Base-by-base conservation (phyloP, 1,140 invertebrate genomes). In the Paramacrobiotus metropolitanus region DNA sequence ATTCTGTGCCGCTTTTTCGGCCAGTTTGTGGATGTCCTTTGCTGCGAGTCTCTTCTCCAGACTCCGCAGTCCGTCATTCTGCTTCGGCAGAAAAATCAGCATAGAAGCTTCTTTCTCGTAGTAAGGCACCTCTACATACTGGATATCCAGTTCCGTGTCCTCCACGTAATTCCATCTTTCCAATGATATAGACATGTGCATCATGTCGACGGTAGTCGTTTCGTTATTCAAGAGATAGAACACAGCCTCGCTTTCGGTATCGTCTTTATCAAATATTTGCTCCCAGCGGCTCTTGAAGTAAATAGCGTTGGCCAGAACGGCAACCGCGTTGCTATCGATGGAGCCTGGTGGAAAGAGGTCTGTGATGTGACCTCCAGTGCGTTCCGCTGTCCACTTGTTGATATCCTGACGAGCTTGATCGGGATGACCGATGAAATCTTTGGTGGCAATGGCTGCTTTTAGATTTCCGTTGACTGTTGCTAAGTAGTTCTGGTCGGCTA, bases 221-320 rank as follows among this genome's bases (percentile, higher is more conserved):
- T 40, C 9, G n/a, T 40, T 40, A n/a, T 40, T 40, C 9, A 0
- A 80, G 79, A 1, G 81, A 77, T 64, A 84, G 83, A 74, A 93
- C 92, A 0, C 78, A 80, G 40, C 69, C 68, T 0, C 66, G 44
- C 1, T 62, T n/a, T n/a, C 65, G 0, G 86, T 88, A 0, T 65
- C 67, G 1, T 73, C 69, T 21, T 67, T 66, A 40, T 82, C 77
- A 69, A 91, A 90, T 0, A 80, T 77, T 2, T 77, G 71, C 59
- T 78, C 75, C 87, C 87, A 91, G 30, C 76, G 72, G 15, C 84
- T 86, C 74, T 87, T 88, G 71, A 90, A 91, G 69, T 88, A 86
- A 44, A 90, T 76, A 3, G 85, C 85, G 73, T 89, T 90, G 1
- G 86, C 73, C 1, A 90, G 72, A 3, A 90, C 77, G 24, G 87